Conservation (phyloP, 2,113 vertebrate species). For the Scolopax mira region DNA sequence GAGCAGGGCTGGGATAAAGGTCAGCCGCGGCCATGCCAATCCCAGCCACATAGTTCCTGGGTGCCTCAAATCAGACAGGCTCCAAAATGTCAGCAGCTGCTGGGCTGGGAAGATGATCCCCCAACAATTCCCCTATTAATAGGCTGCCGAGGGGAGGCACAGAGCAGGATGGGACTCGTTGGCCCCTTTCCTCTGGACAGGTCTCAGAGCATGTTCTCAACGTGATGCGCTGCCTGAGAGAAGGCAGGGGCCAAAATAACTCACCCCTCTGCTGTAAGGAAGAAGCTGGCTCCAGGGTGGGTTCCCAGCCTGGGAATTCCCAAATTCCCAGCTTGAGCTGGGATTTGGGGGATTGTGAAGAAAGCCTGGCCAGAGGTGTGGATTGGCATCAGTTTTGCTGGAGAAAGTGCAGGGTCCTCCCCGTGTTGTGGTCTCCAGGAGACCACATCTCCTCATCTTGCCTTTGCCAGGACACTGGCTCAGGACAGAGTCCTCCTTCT, state of each 20-base stretch:
- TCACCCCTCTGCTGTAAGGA: background rate
- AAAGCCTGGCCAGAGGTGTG: background rate
- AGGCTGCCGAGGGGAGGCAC: background rate
- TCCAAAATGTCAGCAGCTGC: slow-evolving; percentile 70
- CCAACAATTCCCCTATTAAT: slow-evolving; percentile 43
- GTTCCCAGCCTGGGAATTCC: background rate
- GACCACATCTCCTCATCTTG: background rate
- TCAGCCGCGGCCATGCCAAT: background rate
- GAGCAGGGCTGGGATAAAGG: slow-evolving; percentile 28
- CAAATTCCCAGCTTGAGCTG: background rate
- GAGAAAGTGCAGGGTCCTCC: background rate
- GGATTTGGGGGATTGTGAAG: background rate
- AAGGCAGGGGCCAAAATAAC: background rate
- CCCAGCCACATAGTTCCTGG: background rate
- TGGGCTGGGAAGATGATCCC: slow-evolving; percentile 48
- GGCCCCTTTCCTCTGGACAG: background rate
- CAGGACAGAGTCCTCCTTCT: background rate
- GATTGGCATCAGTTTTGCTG: background rate
- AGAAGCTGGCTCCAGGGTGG: background rate
- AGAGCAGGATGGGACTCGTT: background rate
- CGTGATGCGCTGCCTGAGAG: background rate
- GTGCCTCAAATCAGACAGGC: background rate
- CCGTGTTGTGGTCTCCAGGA: background rate
- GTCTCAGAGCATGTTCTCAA: background rate
- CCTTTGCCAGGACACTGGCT: background rate